Evolutionary conservation across 2,797 vertebrate genomes (phyloP).

Genomic region (Sus cebifrons): DNA sequence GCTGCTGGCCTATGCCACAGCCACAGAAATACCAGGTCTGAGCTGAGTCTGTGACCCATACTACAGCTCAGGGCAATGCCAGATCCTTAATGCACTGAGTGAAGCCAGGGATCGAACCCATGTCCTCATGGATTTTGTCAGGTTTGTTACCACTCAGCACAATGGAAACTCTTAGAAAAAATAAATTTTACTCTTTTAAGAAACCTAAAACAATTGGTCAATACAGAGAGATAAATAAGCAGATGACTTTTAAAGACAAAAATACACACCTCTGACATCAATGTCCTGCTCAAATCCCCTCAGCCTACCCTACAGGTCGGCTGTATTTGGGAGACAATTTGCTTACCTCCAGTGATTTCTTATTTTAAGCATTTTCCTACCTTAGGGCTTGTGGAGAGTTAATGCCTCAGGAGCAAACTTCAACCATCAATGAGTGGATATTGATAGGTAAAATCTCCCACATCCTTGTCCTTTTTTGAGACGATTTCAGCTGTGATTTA

Average conservation of each 20-base stretch:
- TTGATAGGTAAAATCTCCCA: neutral
- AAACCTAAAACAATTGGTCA: neutral
- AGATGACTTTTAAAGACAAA: conserved; percentile 24
- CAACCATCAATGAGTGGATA: neutral
- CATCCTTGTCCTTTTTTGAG: neutral
- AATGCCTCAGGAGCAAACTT: neutral
- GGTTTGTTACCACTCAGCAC: too few species aligned
- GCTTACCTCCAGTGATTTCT: neutral
- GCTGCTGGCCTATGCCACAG: too few species aligned
- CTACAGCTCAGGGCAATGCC: too few species aligned
- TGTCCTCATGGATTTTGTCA: too few species aligned
- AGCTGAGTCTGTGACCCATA: too few species aligned
- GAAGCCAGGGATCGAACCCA: too few species aligned
- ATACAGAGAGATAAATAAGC: neutral
- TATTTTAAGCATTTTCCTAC: neutral
- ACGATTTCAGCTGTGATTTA: neutral
- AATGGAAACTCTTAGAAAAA: neutral
- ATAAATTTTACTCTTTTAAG: conserved; percentile 6
- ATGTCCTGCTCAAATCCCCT: neutral
- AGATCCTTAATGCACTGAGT: too few species aligned
- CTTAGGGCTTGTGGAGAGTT: neutral
- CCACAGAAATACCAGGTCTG: too few species aligned
- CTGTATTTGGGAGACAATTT: neutral
- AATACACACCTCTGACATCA: neutral
- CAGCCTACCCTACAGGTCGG: neutral